A percentile compares a stretch with the other conserved stretches of the same genome.
These are phyloP conservation scores for Colletes gigas DNA, from an alignment of 1,140 invertebrate genomes.

Conservation along the genomic window DNA sequence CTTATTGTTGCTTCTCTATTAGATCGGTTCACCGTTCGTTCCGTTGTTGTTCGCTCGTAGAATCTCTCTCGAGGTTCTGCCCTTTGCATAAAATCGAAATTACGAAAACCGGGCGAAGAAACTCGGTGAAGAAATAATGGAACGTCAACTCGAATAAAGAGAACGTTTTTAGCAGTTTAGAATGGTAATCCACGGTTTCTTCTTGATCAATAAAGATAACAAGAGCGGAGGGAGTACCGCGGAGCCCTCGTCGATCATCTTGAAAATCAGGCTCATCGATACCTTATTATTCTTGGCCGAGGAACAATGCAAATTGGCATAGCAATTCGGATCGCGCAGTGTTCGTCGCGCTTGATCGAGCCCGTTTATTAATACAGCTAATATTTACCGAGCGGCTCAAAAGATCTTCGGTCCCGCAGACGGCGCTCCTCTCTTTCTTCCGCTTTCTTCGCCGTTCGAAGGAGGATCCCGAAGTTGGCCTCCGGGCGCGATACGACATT, in stretches of 20 bases:
- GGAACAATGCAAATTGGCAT: slow-evolving; percentile 49
- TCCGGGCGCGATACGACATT: slow-evolving; percentile 78
- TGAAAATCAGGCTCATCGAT: slow-evolving; percentile 9
- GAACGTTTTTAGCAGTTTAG: too few species aligned
- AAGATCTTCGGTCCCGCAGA: slow-evolving; percentile 26
- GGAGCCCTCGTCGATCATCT: slow-evolving; percentile 6
- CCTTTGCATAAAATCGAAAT: too few species aligned
- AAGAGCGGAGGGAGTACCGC: background rate
- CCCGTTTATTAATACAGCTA: slow-evolving; percentile 45
- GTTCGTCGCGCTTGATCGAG: slow-evolving; percentile 33
- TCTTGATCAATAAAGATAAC: background rate
- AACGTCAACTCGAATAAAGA: too few species aligned
- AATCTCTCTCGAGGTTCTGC: too few species aligned
- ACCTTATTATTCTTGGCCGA: slow-evolving; percentile 33
- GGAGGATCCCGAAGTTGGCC: slow-evolving; percentile 25
- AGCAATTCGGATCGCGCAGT: slow-evolving; percentile 33
- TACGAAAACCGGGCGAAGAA: too few species aligned
- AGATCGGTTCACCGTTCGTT: too few species aligned
- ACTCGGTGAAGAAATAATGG: too few species aligned
- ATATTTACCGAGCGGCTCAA: slow-evolving; percentile 40
- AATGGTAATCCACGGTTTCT: background rate
- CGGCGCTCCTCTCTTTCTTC: background rate
- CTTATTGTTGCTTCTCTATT: too few species aligned
- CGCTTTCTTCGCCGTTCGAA: background rate
- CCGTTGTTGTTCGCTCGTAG: too few species aligned